Base-by-base conservation (phyloP, 2,113 vertebrate genomes). In the Dunckerocampus dactyliophorus region DNA sequence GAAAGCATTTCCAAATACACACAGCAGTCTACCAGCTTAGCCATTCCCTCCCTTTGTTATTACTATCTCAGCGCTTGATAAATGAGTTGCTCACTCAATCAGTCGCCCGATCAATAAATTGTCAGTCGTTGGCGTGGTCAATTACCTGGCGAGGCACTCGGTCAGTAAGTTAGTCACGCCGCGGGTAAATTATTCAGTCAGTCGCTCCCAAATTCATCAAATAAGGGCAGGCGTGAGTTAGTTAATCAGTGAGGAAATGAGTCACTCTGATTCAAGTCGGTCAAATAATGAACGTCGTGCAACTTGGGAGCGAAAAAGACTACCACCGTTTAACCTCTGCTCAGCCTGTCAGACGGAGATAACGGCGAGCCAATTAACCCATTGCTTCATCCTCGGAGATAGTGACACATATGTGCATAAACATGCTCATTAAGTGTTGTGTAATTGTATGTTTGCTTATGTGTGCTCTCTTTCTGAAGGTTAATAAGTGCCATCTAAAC, bases 321-420 rank as follows among this genome's bases (percentile, higher is more conserved):
- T 74, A 72, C 66, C 69, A 55, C 61, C 59, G 70, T 60, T 83
- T 77, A 79, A 82, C 80, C 82, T 84, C 63, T 34, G 39, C 28
- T 62, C 67, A 82, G 62, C 62, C 78, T 82, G 84, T 65, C 46
- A 71, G 66, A 58, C 54, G 19, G 45, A 72, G 81, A 88, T 87
- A 83, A 76, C 64, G 71, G 68, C 56, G n/a, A 28, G 6, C 59
- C 77, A 83, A 76, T 86, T 82, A 85, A 76, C 72, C 74, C 66
- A 21, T 62, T 39, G 34, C 73, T 67, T 43, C 24, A n/a, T 57
- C 47, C 39, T 7, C 17, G 24, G 21, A 39, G 59, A 60, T 49
- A 59, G 47, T 13, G 53, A 37, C 34, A 12, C 43, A 20, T 55
- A 31, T 63, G 24, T 45, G 17, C 28, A 8, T 52, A 22, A 16